Evolutionary conservation across 53 echinoderm and acorn worm genomes (phyloP).

Genomic region (Stichopus horrens): DNA sequence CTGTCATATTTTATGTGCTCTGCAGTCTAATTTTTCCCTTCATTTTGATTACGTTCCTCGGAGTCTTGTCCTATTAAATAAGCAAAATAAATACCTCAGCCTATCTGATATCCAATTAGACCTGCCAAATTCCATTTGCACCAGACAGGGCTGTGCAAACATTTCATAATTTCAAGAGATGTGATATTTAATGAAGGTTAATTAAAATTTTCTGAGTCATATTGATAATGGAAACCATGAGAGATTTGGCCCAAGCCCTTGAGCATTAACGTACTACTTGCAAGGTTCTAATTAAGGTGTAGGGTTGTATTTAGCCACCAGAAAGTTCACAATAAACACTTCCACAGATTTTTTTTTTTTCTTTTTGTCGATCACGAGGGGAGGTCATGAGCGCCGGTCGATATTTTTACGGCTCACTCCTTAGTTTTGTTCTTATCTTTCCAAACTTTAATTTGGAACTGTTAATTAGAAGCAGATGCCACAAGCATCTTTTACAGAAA

Average conservation of each 20-base stretch:
- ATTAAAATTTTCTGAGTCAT: slow-evolving; percentile 53
- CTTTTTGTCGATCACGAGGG: slow-evolving; percentile 23
- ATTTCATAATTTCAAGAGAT: slow-evolving; percentile 52
- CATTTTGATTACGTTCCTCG: slow-evolving; percentile 46
- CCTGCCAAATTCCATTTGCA: slow-evolving; percentile 51
- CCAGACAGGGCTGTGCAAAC: slow-evolving; percentile 50
- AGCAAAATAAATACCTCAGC: slow-evolving; percentile 51
- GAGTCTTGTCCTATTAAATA: slow-evolving; percentile 50
- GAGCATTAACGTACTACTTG: slow-evolving; percentile 38
- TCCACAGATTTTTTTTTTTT: slow-evolving; percentile 32
- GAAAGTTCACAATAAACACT: slow-evolving; percentile 49
- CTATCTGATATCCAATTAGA: slow-evolving; percentile 51
- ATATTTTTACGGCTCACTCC: slow-evolving; percentile 36
- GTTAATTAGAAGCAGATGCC: slow-evolving; percentile 46
- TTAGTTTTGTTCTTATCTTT: slow-evolving; percentile 3
- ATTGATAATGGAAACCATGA: slow-evolving; percentile 46
- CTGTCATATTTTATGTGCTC: slow-evolving; percentile 36
- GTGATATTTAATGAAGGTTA: slow-evolving; percentile 53
- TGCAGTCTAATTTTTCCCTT: slow-evolving; percentile 28
- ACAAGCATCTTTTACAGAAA: slow-evolving; percentile 4
- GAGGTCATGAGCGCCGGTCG: slow-evolving; percentile 43
- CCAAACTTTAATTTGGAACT: slow-evolving; percentile 35
- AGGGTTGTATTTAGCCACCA: slow-evolving; percentile 45
- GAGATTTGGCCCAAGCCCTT: slow-evolving; percentile 46
- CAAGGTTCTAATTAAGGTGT: slow-evolving; percentile 51